Base-by-base conservation (phyloP, 2,888 invertebrate genomes). In the Lordiphosa fenestrarum region DNA sequence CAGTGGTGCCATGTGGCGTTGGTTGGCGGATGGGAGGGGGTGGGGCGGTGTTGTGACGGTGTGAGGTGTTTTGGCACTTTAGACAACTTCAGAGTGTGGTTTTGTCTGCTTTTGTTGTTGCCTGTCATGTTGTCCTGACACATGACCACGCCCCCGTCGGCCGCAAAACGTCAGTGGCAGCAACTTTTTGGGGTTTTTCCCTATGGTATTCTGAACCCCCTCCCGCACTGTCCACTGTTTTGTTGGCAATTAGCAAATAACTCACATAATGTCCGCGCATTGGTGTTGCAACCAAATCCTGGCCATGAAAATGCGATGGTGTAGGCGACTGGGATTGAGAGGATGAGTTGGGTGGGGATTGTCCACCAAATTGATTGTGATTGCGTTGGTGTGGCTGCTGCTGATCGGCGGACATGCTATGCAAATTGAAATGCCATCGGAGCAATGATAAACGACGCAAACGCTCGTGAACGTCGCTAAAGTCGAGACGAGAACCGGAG, bases 201-300 rank as follows among this genome's bases (percentile, higher is more conserved):
- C 30, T 30, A 30, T 30, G 30, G 30, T 30, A 30, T 30, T 30
- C 30, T 10, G 9, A 0, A 23, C 23, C 5, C 23, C 10, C 30
- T 40, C 15, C n/a, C 30, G 33, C 13, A 9, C 10, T 38, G 23
- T 44, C 33, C 15, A 9, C 42, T 53, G 39, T 60, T 63, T 35
- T 44, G 47, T 46, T 67, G 69, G 58, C 72, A 72, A 72, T 72
- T 71, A 71, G 61, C 54, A 71, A 69, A 61, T 67, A 52, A 70
- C 68, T 61, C 65, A 68, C 66, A 69, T 66, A 59, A 66, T 60
- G 62, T 46, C 50, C 56, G 39, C 63, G 48, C 30, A 44, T 52
- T 38, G 64, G 15, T 33, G 63, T 19, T 33, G 63, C 38, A 23
- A 63, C 40, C 42, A 62, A 37, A 40, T 54, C 61, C 63, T 56